These are phyloP conservation scores for Epsilonema sp. DNA, from an alignment of 2,888 invertebrate genomes.

Conservation along the genomic window DNA sequence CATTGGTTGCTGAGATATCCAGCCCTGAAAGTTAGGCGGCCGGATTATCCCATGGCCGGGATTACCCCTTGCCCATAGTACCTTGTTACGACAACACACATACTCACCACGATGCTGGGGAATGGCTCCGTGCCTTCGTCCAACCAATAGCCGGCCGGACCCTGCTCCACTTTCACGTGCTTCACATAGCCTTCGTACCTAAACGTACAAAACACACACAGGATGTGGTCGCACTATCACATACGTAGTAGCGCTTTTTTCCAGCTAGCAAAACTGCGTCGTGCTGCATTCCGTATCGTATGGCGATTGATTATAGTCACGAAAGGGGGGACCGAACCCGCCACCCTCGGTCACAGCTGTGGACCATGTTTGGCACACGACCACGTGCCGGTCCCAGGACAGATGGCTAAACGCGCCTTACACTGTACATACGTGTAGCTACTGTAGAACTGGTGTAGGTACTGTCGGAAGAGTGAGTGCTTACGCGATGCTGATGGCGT, in stretches of 20 bases:
- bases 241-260: not conserved
- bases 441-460: not conserved
- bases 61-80: not conserved
- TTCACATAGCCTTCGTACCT: conserved; percentile 30
- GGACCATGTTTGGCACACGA: too few species aligned
- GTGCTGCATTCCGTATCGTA: too few species aligned
- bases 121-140: conserved; percentile 78
- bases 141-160: conserved; percentile 45
- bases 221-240: not conserved
- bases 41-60: too few species aligned
- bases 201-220: too few species aligned
- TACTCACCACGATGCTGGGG: conserved; percentile 53
- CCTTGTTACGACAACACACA: conserved; percentile 2
- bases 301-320: too few species aligned
- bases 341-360: too few species aligned
- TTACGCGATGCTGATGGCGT: conserved; percentile 34
- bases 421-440: not conserved
- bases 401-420: too few species aligned
- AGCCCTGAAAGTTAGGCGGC: too few species aligned
- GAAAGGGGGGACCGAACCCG: too few species aligned
- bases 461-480: conserved; percentile 7
- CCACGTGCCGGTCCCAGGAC: too few species aligned
- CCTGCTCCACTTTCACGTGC: conserved; percentile 32
- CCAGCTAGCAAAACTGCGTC: too few species aligned
- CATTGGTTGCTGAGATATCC: too few species aligned